These are phyloP conservation scores for Eupithecia pulchellata DNA, from an alignment of 2,888 invertebrate genomes.

Conservation along the genomic window DNA sequence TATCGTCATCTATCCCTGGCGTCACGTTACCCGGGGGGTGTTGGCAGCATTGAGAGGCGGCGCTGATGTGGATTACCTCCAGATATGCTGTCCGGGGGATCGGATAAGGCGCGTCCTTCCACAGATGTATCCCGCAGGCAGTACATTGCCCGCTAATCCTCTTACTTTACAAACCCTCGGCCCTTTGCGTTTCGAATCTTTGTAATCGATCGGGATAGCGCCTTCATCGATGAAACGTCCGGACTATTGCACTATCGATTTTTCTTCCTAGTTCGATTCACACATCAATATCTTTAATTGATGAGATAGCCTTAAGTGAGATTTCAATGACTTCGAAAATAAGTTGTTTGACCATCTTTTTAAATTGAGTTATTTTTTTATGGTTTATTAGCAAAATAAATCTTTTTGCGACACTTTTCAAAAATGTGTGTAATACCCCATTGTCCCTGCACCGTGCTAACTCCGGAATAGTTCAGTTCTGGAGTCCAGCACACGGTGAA, in stretches of 20 bases:
- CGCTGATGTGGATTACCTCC: slow-evolving; percentile 22
- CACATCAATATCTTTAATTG: too few species aligned
- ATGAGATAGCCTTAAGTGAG: too few species aligned
- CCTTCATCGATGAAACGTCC: too few species aligned
- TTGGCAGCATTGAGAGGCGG: slow-evolving; percentile 13
- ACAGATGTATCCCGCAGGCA: slow-evolving; percentile 15
- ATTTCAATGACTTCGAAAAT: too few species aligned
- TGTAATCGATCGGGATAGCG: slow-evolving; percentile 13
- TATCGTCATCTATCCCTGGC: neutral
- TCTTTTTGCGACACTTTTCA: too few species aligned
- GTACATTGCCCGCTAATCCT: slow-evolving; percentile 23
- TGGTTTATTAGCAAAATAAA: too few species aligned
- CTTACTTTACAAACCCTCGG: slow-evolving; percentile 11
- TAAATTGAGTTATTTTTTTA: too few species aligned
- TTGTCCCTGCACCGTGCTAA: neutral
- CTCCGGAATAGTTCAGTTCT: neutral
- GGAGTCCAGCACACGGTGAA: neutral
- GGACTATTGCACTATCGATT: neutral
- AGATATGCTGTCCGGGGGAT: slow-evolving; percentile 4
- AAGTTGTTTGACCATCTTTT: too few species aligned
- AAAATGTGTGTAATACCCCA: too few species aligned
- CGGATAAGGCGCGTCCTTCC: slow-evolving; percentile 17
- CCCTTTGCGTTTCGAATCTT: slow-evolving; percentile 11
- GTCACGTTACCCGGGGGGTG: neutral
- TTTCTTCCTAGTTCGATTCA: too few species aligned